Evolutionary conservation across 2,113 vertebrate species (phyloP).

Genomic region (Pseudorasbora parva): DNA sequence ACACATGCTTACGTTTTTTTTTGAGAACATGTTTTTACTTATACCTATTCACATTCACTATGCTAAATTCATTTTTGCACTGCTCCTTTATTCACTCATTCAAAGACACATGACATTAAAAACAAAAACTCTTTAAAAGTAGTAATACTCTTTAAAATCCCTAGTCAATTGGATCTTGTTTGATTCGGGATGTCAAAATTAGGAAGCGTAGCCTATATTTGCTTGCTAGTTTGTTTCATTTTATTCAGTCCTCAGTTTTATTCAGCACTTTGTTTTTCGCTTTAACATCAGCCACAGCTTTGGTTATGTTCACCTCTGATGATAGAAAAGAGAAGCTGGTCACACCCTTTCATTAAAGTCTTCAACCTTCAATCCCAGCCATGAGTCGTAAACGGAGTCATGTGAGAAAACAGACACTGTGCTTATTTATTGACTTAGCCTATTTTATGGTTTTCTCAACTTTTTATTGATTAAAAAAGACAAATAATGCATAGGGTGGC

Average conservation of each 20-base stretch:
- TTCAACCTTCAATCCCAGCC: background rate
- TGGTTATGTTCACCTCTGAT: background rate
- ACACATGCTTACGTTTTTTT: background rate
- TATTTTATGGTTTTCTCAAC: background rate
- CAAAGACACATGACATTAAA: background rate
- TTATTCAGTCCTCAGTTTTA: too few species aligned
- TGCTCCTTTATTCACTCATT: background rate
- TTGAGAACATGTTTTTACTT: background rate
- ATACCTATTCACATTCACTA: background rate
- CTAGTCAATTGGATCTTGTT: background rate
- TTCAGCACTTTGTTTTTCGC: background rate
- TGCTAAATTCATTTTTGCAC: background rate
- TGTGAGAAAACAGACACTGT: background rate
- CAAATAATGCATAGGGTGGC: background rate
- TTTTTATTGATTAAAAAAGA: background rate
- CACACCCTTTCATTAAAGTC: conserved; percentile 16
- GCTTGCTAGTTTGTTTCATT: background rate
- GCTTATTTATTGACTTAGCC: background rate
- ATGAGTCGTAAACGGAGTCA: background rate
- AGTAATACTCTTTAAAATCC: background rate
- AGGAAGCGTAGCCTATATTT: background rate
- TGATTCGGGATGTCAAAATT: background rate
- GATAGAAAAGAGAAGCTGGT: background rate
- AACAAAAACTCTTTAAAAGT: too few species aligned
- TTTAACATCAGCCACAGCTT: background rate